Base-by-base conservation (phyloP, 2,888 invertebrate species). In the Sesia apiformis region DNA sequence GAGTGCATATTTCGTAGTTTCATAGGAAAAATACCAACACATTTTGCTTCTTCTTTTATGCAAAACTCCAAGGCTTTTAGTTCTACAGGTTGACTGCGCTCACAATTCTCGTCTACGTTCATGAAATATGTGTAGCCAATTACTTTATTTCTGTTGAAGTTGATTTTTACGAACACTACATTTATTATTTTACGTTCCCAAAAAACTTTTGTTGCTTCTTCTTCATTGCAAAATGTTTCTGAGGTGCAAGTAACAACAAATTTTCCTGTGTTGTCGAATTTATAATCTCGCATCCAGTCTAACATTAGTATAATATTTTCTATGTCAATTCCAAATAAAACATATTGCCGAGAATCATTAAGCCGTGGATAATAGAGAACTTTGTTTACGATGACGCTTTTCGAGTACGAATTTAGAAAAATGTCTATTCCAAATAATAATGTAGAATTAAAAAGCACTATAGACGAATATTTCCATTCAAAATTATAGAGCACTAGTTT, bases 231-330 rank as follows among this genome's bases (percentile, higher is more conserved):
- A 39, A 76, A 64, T 43, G 59, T 53, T 46, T 61, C 51, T 4
- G 80, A 78, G 58, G 74, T 67, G 56, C 87, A 86, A 52, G 81
- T 60, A 5, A 84, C 63, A n/a, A 86, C 72, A 57, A 70, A 80
- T 57, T 73, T 77, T 0, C 83, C 83, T 0, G 76, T 79, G 55
- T 79, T 85, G 57, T 81, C 77, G 53, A 80, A 78, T 55, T 70
- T 57, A 53, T 71, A 65, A 4, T 57, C 55, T 38, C 60, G 60
- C 67, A 81, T 70, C 67, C 72, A 73, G 38, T 67, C 55, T 7
- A 87, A 58, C 56, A 74, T 66, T 7, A 62, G 49, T 52, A 58
- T 59, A 23, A 85, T 66, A 46, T 74, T 63, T n/a, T 55, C 55
- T 6, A 76, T 41, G 53, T 70, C 69, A 39, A 59, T 60, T 38